Conservation (phyloP, 2,113 vertebrate species). For the Loxodonta africana region DNA sequence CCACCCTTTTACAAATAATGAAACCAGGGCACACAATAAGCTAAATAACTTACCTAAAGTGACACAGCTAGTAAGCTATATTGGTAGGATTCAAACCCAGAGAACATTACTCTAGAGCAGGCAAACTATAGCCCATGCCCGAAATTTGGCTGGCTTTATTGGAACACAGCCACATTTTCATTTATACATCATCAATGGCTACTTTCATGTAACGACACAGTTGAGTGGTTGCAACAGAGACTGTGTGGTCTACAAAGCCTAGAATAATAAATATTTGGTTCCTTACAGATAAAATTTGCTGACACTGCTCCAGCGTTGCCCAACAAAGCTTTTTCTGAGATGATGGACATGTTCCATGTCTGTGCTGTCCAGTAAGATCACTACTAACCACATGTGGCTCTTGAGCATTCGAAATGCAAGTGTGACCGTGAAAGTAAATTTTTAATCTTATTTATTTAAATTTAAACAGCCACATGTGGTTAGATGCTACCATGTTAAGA, state of each 20-base stretch:
- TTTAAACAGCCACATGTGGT: neutral
- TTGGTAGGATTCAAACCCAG: neutral
- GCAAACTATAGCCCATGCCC: neutral
- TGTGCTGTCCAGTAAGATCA: neutral
- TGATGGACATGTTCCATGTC: neutral
- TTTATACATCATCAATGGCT: neutral
- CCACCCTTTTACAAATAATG: neutral
- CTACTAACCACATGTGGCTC: too few relatives aligned
- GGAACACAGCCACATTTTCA: neutral
- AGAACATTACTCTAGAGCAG: neutral
- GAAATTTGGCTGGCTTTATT: neutral
- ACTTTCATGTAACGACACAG: neutral
- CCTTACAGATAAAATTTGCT: neutral
- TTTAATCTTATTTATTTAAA: neutral
- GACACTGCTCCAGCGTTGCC: neutral
- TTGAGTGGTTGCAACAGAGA: neutral
- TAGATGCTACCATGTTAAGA: neutral
- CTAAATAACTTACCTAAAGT: neutral
- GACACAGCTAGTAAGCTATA: neutral
- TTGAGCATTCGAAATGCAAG: neutral
- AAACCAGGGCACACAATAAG: neutral
- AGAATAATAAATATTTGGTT: neutral
- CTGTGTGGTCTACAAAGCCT: neutral
- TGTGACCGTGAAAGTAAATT: neutral
- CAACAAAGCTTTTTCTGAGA: neutral